Evolutionary conservation across 2,888 invertebrate species (phyloP).

Genomic region (Phasia obesa): DNA sequence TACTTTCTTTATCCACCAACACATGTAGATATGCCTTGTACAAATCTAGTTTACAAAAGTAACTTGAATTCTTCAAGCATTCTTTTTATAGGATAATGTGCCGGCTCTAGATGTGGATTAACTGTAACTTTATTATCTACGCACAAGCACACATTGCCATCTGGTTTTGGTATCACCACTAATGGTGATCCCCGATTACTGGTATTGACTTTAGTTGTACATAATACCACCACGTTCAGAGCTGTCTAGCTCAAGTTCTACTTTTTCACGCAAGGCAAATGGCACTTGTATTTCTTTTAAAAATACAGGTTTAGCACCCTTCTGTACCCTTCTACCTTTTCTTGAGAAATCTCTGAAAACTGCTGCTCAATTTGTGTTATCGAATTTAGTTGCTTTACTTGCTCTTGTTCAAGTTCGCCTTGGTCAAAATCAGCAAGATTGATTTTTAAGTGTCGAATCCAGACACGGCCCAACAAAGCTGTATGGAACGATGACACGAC

Average conservation of each 20-base stretch:
- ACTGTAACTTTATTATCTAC: background rate
- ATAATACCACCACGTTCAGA: background rate
- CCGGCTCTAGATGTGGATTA: background rate
- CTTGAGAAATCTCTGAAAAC: too few relatives aligned
- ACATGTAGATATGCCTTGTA: slow-evolving; percentile 26
- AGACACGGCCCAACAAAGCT: too few relatives aligned
- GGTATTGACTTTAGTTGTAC: background rate
- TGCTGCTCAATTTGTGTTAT: too few relatives aligned
- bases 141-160: too few relatives aligned
- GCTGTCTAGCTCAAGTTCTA: slow-evolving; percentile 41
- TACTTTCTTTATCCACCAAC: background rate
- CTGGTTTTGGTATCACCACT: too few relatives aligned
- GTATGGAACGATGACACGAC: too few relatives aligned
- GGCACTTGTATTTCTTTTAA: slow-evolving; percentile 51
- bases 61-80: background rate
- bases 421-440: too few relatives aligned
- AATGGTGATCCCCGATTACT: background rate
- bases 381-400: too few relatives aligned
- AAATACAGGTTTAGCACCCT: slow-evolving; percentile 50
- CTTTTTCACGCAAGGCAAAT: slow-evolving; percentile 44
- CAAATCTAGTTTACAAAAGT: slow-evolving; percentile 3
- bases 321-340: too few relatives aligned
- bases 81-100: background rate
- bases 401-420: too few relatives aligned
- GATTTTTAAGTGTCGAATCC: too few relatives aligned